These are phyloP conservation scores for Myripristis murdjan DNA, from an alignment of 2,797 vertebrate genomes.

Conservation along the genomic window DNA sequence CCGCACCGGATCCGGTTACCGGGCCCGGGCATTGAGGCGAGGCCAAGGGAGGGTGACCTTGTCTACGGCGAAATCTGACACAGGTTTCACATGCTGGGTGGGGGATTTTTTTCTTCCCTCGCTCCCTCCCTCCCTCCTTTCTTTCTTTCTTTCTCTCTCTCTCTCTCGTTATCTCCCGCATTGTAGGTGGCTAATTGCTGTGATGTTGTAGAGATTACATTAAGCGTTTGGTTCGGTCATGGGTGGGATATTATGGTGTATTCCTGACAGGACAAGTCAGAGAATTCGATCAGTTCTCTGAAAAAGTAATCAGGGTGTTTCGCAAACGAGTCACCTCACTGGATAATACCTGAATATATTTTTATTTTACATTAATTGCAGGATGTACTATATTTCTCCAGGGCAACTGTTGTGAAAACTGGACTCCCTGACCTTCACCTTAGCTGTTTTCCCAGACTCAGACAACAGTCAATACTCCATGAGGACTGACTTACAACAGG, in stretches of 20 bases:
- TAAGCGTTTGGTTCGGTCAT: slow-evolving; percentile 45
- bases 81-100: slow-evolving; percentile 80
- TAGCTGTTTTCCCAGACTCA: too few relatives aligned
- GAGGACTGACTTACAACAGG: too few relatives aligned
- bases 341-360: not conserved
- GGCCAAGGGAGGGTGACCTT: slow-evolving; percentile 80
- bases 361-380: not conserved
- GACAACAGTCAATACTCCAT: too few relatives aligned
- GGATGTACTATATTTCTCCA: not conserved
- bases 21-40: slow-evolving; percentile 62
- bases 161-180: slow-evolving; percentile 63
- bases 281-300: too few relatives aligned
- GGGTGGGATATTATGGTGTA: too few relatives aligned
- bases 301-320: too few relatives aligned
- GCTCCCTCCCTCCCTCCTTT: slow-evolving; percentile 8
- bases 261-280: too few relatives aligned
- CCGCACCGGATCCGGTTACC: slow-evolving; percentile 69
- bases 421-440: too few relatives aligned
- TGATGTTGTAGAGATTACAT: slow-evolving; percentile 70
- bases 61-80: slow-evolving; percentile 81
- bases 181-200: slow-evolving; percentile 75
- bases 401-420: not conserved
- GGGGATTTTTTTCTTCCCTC: slow-evolving; percentile 60
- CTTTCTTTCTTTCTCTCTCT: slow-evolving; percentile 28
- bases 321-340: not conserved